phyloP scores from a whole-genome alignment of 2,113 vertebrate species.

The Ictalurus furcatus region DNA sequence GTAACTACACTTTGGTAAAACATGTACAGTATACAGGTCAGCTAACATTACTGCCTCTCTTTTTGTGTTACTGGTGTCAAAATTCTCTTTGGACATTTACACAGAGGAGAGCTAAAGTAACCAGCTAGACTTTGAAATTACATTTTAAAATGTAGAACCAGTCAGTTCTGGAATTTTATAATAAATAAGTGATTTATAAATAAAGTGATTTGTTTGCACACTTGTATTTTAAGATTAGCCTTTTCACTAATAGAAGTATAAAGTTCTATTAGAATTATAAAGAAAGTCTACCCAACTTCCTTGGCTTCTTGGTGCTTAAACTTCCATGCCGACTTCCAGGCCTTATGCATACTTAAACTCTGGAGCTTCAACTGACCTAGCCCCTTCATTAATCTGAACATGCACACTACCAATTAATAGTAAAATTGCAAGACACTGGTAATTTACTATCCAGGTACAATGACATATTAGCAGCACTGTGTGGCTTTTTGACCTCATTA shows the following conservation, averaged over 20 bases:
- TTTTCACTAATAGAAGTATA: background rate
- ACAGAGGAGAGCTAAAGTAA: background rate
- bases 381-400: background rate
- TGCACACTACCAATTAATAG: background rate
- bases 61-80: background rate
- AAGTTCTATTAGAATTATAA: background rate
- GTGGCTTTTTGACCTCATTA: constrained; percentile 23
- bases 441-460: constrained; percentile 1
- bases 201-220: background rate
- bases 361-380: background rate
- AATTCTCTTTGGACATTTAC: background rate
- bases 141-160: background rate
- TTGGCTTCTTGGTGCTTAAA: background rate
- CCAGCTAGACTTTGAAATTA: background rate
- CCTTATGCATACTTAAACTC: background rate
- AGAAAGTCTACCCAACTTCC: background rate
- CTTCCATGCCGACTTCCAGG: background rate
- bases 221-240: background rate
- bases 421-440: background rate
- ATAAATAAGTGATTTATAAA: background rate
- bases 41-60: background rate
- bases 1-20: background rate
- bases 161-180: background rate
- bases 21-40: background rate
- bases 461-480: constrained; percentile 3